Evolutionary conservation across 1,140 invertebrate genomes (phyloP), one percentile per base, ranked within the genome.

Genomic region (Penaeus vannamei): DNA sequence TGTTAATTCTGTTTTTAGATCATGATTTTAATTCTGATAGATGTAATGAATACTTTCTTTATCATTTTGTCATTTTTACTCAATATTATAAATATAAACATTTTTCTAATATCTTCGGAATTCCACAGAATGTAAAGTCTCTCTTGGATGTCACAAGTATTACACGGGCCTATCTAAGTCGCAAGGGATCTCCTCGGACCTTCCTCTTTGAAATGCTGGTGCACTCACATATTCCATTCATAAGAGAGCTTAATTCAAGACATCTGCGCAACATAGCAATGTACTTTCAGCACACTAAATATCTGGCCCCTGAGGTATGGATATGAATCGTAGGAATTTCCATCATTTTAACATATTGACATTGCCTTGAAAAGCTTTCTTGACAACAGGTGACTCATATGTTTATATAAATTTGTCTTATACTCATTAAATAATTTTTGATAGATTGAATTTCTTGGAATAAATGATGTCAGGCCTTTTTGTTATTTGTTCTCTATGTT

Each of bases 161-260:
- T 77, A 66, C 72, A 19, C 69, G 82, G 69, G 87, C 61, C 12
- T 89, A 84, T 29, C 81, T 85, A 14, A 85, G 36, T 79, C 87
- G 87, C 3, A 59, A 72, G n/a, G 82, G 82, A 29, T 89, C 87
- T 62, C 59, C 87, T 12, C 76, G 82, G 61, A 84, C 87, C 8
- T 84, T 89, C 32, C 42, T 84, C 2, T 84, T 89, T 66, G 87
- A 89, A 23, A 77, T 62, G 29, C 12, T 89, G 14, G 60, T 89
- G 1, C 20, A 32, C 26, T 82, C 87, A 23, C 61, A 76, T 72
- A 32, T 66, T 36, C 87, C 87, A 29, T 14, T 61, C 26, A 72
- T 89, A 29, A n/a, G 46, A 46, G 66, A 89, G n/a, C 81, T 89
- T 23, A 84, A 89, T 69, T 84, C 87, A 4, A 66, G 87, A 26